A percentile compares a stretch with the other conserved stretches of the same genome.
Conservation (phyloP, 2,888 invertebrate genomes). For the Metellina segmentata region DNA sequence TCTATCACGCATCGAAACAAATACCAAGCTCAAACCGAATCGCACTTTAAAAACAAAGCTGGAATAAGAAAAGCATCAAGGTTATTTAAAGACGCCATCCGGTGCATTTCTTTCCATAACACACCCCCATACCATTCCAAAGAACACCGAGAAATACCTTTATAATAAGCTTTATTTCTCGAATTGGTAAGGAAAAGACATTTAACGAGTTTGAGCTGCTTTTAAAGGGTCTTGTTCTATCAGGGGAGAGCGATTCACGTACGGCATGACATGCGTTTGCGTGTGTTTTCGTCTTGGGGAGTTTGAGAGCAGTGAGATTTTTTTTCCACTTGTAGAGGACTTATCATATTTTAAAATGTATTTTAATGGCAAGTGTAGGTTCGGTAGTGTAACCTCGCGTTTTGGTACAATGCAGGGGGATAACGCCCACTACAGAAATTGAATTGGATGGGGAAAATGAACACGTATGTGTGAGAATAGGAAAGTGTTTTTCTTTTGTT, state of each 20-base stretch:
- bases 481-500: no score
- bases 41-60: no score
- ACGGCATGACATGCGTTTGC: neutral
- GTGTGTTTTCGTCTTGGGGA: neutral
- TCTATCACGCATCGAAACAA: no score
- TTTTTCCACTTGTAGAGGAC: neutral
- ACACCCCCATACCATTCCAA: no score
- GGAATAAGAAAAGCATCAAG: no score
- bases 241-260: neutral
- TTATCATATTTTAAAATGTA: neutral
- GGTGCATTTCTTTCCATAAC: no score
- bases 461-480: no score
- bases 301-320: neutral
- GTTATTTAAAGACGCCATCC: no score
- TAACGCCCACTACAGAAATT: no score
- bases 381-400: neutral
- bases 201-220: conserved; percentile 12
- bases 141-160: neutral
- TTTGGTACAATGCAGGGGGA: no score
- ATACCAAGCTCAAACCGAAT: no score
- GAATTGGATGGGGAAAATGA: no score
- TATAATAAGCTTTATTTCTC: conserved; percentile 31
- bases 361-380: neutral
- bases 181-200: neutral
- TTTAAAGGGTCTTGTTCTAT: neutral